Evolutionary conservation across 2,797 vertebrate genomes (phyloP).

Genomic region (Sternotherus odoratus): DNA sequence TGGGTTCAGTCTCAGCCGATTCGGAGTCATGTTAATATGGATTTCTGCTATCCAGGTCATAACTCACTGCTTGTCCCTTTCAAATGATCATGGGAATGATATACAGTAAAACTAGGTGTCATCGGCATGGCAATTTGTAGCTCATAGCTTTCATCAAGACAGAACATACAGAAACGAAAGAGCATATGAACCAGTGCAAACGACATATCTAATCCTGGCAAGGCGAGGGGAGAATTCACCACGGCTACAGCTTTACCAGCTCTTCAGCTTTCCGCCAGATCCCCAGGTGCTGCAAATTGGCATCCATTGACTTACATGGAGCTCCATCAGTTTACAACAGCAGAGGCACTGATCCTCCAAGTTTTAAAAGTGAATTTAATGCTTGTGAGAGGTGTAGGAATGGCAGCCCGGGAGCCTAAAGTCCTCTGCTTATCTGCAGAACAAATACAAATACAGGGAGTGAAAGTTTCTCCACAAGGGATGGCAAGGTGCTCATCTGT

Average conservation of each 20-base stretch:
- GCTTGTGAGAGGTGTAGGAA: not conserved
- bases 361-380: not conserved
- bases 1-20: not conserved
- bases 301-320: accelerated
- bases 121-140: accelerated
- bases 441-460: accelerated
- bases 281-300: not conserved
- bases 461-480: accelerated
- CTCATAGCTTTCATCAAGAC: not conserved
- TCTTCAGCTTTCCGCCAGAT: not conserved
- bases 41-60: not conserved
- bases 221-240: not conserved
- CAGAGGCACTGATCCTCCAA: not conserved
- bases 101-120: accelerated
- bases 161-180: not conserved
- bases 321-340: not conserved
- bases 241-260: not conserved
- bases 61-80: not conserved
- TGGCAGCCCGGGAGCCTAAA: accelerated
- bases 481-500: not conserved
- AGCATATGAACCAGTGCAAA: accelerated
- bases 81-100: accelerated
- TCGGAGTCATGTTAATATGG: accelerated
- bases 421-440: not conserved
- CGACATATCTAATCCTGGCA: accelerated